Evolutionary conservation across 1,140 invertebrate genomes (phyloP).

Genomic region (Pseudomyrmex sp.): DNA sequence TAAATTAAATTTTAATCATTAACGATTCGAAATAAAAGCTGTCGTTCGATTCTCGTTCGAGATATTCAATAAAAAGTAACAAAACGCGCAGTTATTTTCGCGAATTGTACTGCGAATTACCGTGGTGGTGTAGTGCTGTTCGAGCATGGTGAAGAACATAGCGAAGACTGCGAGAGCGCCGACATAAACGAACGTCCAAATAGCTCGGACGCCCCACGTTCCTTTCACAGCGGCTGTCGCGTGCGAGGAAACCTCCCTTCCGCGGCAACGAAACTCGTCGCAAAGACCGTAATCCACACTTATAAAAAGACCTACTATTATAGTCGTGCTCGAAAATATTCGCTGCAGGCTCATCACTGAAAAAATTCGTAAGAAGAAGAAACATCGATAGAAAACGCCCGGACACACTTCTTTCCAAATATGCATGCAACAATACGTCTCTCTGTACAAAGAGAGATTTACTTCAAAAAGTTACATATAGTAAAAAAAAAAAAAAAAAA

Average conservation of each 20-base stretch:
- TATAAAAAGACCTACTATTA: conserved; percentile 87
- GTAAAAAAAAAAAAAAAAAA: not conserved
- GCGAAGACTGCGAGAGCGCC: conserved; percentile 85
- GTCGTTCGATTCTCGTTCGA: too few relatives aligned
- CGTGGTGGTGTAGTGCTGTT: conserved; percentile 81
- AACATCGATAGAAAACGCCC: too few relatives aligned
- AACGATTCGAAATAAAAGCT: too few relatives aligned
- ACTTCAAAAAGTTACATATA: too few relatives aligned
- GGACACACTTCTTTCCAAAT: not conserved
- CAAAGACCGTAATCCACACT: conserved; percentile 88
- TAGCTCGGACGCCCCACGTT: conserved; percentile 85
- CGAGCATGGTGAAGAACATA: conserved; percentile 85
- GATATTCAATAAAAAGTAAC: too few relatives aligned
- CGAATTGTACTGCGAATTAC: conserved; percentile 66
- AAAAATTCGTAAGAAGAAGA: conserved; percentile 45
- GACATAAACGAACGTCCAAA: conserved; percentile 87
- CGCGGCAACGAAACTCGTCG: conserved; percentile 87
- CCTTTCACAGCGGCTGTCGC: conserved; percentile 78
- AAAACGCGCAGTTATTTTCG: too few relatives aligned
- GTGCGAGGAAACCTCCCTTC: conserved; percentile 82
- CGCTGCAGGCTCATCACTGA: conserved; percentile 87
- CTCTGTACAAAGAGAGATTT: too few relatives aligned
- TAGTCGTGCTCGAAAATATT: conserved; percentile 87
- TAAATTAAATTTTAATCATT: too few relatives aligned
- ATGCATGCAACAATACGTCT: not conserved